Conservation (phyloP, 2,113 vertebrate species). For the Chlorodrepanis virens region DNA sequence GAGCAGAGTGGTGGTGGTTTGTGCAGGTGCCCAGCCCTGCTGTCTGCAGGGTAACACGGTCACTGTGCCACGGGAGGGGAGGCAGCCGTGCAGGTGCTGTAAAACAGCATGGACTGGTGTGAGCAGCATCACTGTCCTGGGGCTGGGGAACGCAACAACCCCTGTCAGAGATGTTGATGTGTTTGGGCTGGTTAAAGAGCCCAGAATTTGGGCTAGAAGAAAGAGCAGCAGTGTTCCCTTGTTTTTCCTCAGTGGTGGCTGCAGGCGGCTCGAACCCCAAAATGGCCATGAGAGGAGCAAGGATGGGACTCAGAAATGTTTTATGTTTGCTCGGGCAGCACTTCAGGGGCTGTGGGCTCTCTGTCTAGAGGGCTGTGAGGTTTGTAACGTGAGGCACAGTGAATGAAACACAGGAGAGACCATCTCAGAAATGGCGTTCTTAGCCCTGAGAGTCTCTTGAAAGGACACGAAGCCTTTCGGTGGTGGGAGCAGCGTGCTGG, state of each 20-base stretch:
- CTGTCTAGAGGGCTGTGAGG: neutral
- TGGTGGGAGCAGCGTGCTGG: neutral
- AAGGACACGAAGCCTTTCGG: neutral
- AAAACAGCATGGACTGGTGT: neutral
- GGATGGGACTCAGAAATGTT: too few relatives aligned
- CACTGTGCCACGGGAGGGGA: neutral
- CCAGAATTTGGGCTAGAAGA: neutral
- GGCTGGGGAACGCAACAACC: neutral
- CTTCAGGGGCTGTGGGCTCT: neutral
- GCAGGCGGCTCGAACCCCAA: neutral
- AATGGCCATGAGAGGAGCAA: neutral
- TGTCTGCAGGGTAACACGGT: neutral
- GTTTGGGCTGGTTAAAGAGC: neutral
- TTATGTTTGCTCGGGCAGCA: neutral
- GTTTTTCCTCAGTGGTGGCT: neutral
- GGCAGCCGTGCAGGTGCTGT: neutral
- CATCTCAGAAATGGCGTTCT: neutral
- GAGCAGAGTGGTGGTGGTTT: neutral
- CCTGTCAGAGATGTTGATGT: neutral
- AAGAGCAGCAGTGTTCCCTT: neutral
- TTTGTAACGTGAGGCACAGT: neutral
- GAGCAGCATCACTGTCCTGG: neutral
- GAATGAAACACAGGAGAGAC: neutral
- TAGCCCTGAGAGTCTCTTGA: neutral
- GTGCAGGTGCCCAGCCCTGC: neutral